Evolutionary conservation across 2,888 invertebrate genomes (phyloP).

Genomic region (Julus scandinavius): DNA sequence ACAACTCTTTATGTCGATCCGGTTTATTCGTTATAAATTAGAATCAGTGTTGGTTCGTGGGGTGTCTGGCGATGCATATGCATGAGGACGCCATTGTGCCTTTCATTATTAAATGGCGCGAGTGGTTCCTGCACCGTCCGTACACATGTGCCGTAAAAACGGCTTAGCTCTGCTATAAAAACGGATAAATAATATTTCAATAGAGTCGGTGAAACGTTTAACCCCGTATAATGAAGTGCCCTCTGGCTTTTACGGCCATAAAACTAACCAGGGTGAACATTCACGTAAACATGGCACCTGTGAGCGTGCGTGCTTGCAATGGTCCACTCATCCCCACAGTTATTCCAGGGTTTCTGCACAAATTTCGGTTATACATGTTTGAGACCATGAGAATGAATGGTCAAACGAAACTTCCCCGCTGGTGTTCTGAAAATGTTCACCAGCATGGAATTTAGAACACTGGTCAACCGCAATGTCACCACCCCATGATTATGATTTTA

Average conservation of each 20-base stretch:
- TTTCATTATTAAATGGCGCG: not conserved
- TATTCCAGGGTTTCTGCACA: too few relatives aligned
- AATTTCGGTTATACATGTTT: too few relatives aligned
- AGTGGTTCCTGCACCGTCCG: not conserved
- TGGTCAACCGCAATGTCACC: too few relatives aligned
- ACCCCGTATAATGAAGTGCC: not conserved
- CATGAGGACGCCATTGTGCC: not conserved
- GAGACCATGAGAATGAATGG: too few relatives aligned
- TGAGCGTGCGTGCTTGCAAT: too few relatives aligned
- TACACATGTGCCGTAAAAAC: not conserved
- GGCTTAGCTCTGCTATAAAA: not conserved
- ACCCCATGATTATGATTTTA: too few relatives aligned
- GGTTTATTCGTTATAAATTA: slow-evolving; percentile 10
- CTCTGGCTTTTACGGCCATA: not conserved
- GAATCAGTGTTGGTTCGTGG: not conserved
- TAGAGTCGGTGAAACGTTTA: slow-evolving; percentile 11
- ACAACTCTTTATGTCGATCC: not conserved
- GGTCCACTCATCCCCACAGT: too few relatives aligned
- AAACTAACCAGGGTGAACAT: slow-evolving; percentile 8
- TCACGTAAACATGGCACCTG: slow-evolving; percentile 18
- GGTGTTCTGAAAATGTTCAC: too few relatives aligned
- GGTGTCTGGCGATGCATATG: not conserved
- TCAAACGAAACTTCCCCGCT: too few relatives aligned
- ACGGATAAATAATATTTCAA: slow-evolving; percentile 11
- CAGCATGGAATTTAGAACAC: too few relatives aligned